Percentiles rank a stretch among this genome's conserved stretches.
These are phyloP conservation scores for Mustela lutreola DNA, from an alignment of 2,113 vertebrate species.

Conservation along the genomic window DNA sequence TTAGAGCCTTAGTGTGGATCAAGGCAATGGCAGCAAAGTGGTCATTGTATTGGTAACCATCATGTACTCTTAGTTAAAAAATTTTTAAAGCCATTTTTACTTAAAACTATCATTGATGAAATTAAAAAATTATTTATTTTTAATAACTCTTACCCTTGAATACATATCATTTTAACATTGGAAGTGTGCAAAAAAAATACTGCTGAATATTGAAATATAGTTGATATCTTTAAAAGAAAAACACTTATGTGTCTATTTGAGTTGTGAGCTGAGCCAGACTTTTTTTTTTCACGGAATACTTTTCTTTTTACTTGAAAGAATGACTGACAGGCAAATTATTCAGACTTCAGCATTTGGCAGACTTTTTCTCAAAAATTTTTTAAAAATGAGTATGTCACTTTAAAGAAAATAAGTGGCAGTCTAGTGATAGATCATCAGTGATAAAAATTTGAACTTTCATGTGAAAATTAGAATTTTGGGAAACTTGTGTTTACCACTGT, in stretches of 20 bases:
- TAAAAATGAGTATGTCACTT: background rate
- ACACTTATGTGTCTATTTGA: background rate
- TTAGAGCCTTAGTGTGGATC: background rate
- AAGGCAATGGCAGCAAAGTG: background rate
- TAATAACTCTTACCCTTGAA: background rate
- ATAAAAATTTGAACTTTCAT: conserved; percentile 16
- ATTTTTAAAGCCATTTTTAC: background rate
- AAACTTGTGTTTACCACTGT: background rate
- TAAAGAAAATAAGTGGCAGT: background rate
- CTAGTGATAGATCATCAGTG: background rate
- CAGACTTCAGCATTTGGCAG: background rate
- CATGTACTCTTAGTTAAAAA: background rate
- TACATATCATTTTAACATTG: background rate
- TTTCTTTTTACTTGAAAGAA: conserved; percentile 20
- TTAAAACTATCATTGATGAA: background rate
- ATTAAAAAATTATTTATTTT: background rate
- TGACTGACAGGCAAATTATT: conserved; percentile 10
- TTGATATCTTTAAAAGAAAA: background rate
- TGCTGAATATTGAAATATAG: background rate
- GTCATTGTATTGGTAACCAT: background rate
- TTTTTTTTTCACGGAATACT: background rate
- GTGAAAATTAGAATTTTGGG: conserved; percentile 50
- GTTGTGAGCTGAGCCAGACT: background rate
- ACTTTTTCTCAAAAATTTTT: background rate
- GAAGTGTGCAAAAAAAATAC: background rate